Conservation (phyloP, 2,888 invertebrate species). For the Tupiocoris notatus region DNA sequence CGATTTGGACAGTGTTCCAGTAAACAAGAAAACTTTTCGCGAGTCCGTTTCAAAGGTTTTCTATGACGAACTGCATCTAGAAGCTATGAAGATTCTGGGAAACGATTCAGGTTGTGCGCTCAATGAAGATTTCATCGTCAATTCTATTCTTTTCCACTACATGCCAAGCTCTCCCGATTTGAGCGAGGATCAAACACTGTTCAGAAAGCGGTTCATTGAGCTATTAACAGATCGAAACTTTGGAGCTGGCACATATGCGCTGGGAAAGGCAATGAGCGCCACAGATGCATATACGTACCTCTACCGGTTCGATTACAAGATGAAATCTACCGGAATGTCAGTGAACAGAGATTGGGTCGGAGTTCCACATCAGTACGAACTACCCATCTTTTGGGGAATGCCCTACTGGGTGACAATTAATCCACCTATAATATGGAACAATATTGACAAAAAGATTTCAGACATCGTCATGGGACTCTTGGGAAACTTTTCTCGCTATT, state of each 20-base stretch:
- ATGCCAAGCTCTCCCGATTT: slow-evolving; percentile 55
- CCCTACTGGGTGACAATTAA: slow-evolving; percentile 66
- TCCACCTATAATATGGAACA: slow-evolving; percentile 64
- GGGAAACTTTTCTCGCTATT: slow-evolving; percentile 73
- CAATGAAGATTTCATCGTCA: slow-evolving; percentile 56
- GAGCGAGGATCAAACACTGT: slow-evolving; percentile 59
- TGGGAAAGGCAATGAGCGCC: slow-evolving; percentile 66
- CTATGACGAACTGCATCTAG: slow-evolving; percentile 45
- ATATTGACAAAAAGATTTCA: slow-evolving; percentile 72
- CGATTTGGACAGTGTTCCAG: slow-evolving; percentile 51
- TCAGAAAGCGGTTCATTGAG: slow-evolving; percentile 67
- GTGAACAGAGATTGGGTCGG: slow-evolving; percentile 74
- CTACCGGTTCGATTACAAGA: slow-evolving; percentile 67
- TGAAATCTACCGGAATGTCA: slow-evolving; percentile 58
- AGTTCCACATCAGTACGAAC: slow-evolving; percentile 78
- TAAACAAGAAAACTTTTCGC: slow-evolving; percentile 61
- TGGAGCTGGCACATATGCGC: slow-evolving; percentile 67
- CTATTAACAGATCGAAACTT: slow-evolving; percentile 74
- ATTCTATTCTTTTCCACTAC: slow-evolving; percentile 75
- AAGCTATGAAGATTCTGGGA: slow-evolving; percentile 59
- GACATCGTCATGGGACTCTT: slow-evolving; percentile 79
- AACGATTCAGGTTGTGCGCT: slow-evolving; percentile 54
- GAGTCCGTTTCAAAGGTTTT: slow-evolving; percentile 64
- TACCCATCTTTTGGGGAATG: slow-evolving; percentile 78
- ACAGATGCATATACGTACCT: slow-evolving; percentile 60